Conservation (phyloP, 2,888 invertebrate genomes). For the Morpho helenor region DNA sequence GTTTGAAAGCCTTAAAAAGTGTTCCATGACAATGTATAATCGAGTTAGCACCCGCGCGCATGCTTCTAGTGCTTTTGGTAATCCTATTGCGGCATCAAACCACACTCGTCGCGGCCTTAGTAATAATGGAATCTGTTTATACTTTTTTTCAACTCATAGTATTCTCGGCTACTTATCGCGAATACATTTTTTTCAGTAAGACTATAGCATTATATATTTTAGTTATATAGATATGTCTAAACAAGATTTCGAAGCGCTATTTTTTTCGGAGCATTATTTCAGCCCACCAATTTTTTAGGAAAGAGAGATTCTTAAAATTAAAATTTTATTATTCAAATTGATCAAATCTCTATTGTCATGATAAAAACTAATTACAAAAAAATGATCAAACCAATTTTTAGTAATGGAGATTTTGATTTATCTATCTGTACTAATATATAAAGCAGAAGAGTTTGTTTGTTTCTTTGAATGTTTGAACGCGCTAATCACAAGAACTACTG, state of each 20-base stretch:
- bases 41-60: not conserved
- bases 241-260: too few species aligned
- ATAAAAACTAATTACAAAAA: too few species aligned
- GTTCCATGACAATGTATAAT: slow-evolving; percentile 1
- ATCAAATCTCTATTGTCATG: slow-evolving; percentile 1
- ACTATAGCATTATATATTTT: not conserved
- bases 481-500: too few species aligned
- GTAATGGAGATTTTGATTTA: slow-evolving; percentile 2
- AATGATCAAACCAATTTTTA: slow-evolving; percentile 7
- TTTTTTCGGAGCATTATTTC: too few species aligned
- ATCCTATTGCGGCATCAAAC: not conserved
- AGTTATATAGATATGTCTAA: too few species aligned
- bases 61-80: not conserved
- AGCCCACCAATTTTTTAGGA: too few species aligned
- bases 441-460: too few species aligned
- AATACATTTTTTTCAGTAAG: not conserved
- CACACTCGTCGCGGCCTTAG: not conserved
- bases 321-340: not conserved
- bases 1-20: not conserved
- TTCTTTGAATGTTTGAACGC: too few species aligned
- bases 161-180: not conserved
- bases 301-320: too few species aligned
- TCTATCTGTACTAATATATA: too few species aligned
- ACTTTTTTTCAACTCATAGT: not conserved
- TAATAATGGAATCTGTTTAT: not conserved